A percentile compares a stretch with the other conserved stretches of the same genome.
phyloP scores from a whole-genome alignment of 2,888 invertebrate genomes.

The Galerucella nymphaeae region DNA sequence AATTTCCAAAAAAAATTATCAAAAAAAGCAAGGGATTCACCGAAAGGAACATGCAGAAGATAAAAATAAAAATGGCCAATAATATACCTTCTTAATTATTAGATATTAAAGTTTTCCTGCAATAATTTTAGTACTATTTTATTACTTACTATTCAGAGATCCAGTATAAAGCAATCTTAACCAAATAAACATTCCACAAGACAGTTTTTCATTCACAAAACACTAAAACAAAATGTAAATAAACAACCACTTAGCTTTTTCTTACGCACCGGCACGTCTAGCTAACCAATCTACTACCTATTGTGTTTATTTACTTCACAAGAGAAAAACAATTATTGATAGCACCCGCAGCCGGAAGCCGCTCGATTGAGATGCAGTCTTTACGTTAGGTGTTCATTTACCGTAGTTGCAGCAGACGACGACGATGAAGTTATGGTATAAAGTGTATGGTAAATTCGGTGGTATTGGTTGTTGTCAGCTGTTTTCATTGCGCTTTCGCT shows the following conservation, averaged over 20 bases:
- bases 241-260: slow-evolving; percentile 10
- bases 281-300: slow-evolving; percentile 10
- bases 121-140: neutral
- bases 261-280: slow-evolving; percentile 10
- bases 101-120: too few species aligned
- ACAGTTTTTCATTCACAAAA: slow-evolving; percentile 17
- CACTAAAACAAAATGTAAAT: slow-evolving; percentile 3
- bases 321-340: slow-evolving; percentile 2
- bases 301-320: slow-evolving; percentile 16
- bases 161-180: neutral
- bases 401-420: neutral
- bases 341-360: slow-evolving; percentile 17
- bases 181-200: neutral
- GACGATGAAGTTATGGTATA: slow-evolving; percentile 16
- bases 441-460: slow-evolving; percentile 11
- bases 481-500: slow-evolving; percentile 27
- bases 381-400: slow-evolving; percentile 16
- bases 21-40: too few species aligned
- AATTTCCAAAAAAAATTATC: too few species aligned
- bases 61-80: neutral
- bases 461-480: slow-evolving; percentile 20
- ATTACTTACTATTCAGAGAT: neutral
- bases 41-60: too few species aligned
- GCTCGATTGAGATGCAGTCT: slow-evolving; percentile 9
- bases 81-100: neutral